Evolutionary conservation across 2,888 invertebrate species (phyloP).

Genomic region (Pachliopta kotzebuea): DNA sequence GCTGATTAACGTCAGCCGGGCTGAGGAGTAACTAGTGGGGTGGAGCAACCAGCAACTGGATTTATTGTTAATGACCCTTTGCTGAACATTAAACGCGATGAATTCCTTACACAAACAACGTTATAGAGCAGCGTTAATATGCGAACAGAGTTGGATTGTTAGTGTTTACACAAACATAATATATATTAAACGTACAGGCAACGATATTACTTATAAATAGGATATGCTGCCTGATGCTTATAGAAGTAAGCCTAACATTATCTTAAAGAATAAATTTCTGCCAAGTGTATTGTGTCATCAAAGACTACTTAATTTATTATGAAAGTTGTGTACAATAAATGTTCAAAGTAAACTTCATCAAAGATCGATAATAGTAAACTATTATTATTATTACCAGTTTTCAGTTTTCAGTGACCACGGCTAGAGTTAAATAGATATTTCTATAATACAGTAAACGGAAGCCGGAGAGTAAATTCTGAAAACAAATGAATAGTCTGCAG

Average conservation of each 20-base stretch:
- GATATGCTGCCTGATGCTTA: neutral
- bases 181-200: neutral
- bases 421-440: neutral
- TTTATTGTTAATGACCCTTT: constrained; percentile 71
- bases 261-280: neutral
- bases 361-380: too few relatives aligned
- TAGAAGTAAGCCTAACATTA: neutral
- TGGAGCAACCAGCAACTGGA: constrained; percentile 62
- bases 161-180: constrained; percentile 4
- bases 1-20: constrained; percentile 68
- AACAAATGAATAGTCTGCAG: constrained; percentile 21
- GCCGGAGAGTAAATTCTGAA: constrained; percentile 1
- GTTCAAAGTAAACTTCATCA: too few relatives aligned
- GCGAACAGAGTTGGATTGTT: constrained; percentile 12
- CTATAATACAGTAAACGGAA: neutral
- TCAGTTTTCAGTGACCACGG: too few relatives aligned
- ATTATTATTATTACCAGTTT: too few relatives aligned
- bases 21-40: constrained; percentile 46
- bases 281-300: too few relatives aligned
- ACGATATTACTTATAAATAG: neutral
- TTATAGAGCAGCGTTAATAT: constrained; percentile 13
- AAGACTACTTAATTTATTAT: too few relatives aligned
- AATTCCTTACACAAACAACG: constrained; percentile 54
- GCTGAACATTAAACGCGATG: constrained; percentile 61
- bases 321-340: too few relatives aligned